Percentiles rank a stretch among this genome's conserved stretches.
phyloP scores from a whole-genome alignment of 2,797 vertebrate genomes.

The Scolopax bukidnonensis region DNA sequence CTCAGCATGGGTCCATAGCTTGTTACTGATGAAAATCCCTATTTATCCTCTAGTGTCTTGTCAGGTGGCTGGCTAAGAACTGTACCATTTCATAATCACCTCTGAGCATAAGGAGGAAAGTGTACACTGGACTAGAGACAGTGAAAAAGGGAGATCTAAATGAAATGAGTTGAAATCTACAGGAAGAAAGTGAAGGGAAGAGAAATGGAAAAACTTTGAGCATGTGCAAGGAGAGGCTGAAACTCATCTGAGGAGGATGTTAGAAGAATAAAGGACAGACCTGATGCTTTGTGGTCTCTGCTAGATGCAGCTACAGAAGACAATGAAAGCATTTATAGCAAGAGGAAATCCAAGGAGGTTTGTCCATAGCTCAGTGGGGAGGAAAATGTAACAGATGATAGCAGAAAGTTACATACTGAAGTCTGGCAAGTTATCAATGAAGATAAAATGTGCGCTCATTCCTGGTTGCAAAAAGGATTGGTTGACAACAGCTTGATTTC shows the following conservation, averaged over 20 bases:
- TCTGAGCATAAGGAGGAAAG: neutral
- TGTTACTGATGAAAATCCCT: neutral
- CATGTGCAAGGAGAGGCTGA: neutral
- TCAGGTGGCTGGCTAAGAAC: neutral
- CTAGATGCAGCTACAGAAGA: neutral
- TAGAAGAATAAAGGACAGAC: neutral
- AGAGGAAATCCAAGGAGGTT: neutral
- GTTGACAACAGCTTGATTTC: rapidly evolving
- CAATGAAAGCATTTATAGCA: neutral
- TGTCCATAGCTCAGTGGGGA: neutral
- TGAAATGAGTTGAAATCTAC: neutral
- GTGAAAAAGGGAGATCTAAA: neutral
- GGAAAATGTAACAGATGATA: neutral
- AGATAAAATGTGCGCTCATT: neutral
- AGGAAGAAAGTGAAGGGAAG: neutral
- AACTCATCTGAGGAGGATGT: neutral
- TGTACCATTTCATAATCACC: neutral
- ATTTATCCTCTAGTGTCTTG: neutral
- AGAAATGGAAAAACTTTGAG: neutral
- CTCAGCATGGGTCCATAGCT: neutral
- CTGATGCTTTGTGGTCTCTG: neutral
- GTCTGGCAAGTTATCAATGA: neutral
- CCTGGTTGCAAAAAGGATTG: neutral
- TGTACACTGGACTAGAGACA: neutral
- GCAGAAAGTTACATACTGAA: neutral